Evolutionary conservation across 2,797 vertebrate genomes (phyloP).

Genomic region (Rhodeus uyekii): DNA sequence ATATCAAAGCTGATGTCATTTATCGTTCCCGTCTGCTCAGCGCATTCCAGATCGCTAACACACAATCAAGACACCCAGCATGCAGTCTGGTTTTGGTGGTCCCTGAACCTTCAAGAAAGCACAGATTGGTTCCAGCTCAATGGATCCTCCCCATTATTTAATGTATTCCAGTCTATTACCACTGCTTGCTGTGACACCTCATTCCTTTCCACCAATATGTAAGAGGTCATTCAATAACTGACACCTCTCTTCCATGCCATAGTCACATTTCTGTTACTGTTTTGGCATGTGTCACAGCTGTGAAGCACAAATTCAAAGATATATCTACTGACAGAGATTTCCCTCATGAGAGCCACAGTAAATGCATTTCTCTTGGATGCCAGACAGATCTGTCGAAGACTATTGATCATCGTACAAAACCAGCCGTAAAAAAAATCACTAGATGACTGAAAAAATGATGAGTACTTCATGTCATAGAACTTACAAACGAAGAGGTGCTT

Average conservation of each 20-base stretch:
- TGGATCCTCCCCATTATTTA: conserved; percentile 75
- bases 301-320: conserved; percentile 76
- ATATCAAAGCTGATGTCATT: conserved; percentile 39
- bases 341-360: conserved; percentile 69
- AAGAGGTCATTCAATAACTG: conserved; percentile 80
- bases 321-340: conserved; percentile 78
- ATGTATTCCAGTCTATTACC: conserved; percentile 82
- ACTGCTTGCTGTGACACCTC: conserved; percentile 77
- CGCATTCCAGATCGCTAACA: conserved; percentile 59
- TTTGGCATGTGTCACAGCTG: conserved; percentile 78
- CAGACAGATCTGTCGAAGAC: conserved; percentile 76
- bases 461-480: conserved; percentile 29
- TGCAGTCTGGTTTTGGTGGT: conserved; percentile 55
- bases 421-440: conserved; percentile 72
- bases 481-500: conserved; percentile 13
- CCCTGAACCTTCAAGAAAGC: conserved; percentile 70
- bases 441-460: conserved; percentile 35
- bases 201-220: conserved; percentile 77
- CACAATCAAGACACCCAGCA: conserved; percentile 59
- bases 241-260: conserved; percentile 77
- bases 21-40: conserved; percentile 42
- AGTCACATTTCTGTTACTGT: conserved; percentile 78
- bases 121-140: conserved; percentile 75
- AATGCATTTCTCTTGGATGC: conserved; percentile 73
- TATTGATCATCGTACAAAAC: conserved; percentile 77